Evolutionary conservation across 2,888 invertebrate species (phyloP).

Genomic region (Scaptomyza flava): DNA sequence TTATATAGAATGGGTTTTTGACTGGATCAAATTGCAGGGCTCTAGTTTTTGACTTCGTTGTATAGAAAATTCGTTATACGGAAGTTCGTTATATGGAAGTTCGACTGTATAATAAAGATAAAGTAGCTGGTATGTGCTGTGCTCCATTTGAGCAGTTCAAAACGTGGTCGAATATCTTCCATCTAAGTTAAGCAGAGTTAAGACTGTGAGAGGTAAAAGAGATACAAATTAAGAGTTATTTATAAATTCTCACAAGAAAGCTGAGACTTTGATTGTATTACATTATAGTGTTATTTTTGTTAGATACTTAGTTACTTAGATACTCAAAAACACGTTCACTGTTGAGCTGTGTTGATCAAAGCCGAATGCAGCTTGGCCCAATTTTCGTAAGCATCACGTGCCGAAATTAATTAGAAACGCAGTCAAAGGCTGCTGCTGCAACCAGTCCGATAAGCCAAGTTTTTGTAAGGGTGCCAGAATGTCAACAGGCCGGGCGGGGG

Average conservation of each 20-base stretch:
- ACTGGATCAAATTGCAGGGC: too few species aligned
- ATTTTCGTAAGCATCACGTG: conserved; percentile 32
- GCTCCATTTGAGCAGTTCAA: too few species aligned
- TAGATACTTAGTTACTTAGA: too few species aligned
- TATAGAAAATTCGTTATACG: too few species aligned
- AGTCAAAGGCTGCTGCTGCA: conserved; percentile 30
- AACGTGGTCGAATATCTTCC: neutral
- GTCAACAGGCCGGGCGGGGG: conserved; percentile 43
- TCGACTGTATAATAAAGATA: too few species aligned
- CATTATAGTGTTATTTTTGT: neutral
- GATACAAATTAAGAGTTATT: neutral
- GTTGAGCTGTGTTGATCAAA: conserved; percentile 23
- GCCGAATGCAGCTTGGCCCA: conserved; percentile 21
- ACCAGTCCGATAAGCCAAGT: conserved; percentile 35
- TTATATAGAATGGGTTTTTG: too few species aligned
- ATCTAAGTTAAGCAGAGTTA: neutral
- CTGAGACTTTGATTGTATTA: neutral
- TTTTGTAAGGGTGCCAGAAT: conserved; percentile 32
- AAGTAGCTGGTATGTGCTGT: too few species aligned
- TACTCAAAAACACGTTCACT: neutral
- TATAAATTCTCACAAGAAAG: neutral
- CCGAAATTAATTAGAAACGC: conserved; percentile 58
- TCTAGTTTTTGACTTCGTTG: too few species aligned
- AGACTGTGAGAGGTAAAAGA: neutral
- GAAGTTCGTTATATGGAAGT: too few species aligned